Evolutionary conservation across 2,888 invertebrate genomes (phyloP).

Genomic region (Drosophila merina): DNA sequence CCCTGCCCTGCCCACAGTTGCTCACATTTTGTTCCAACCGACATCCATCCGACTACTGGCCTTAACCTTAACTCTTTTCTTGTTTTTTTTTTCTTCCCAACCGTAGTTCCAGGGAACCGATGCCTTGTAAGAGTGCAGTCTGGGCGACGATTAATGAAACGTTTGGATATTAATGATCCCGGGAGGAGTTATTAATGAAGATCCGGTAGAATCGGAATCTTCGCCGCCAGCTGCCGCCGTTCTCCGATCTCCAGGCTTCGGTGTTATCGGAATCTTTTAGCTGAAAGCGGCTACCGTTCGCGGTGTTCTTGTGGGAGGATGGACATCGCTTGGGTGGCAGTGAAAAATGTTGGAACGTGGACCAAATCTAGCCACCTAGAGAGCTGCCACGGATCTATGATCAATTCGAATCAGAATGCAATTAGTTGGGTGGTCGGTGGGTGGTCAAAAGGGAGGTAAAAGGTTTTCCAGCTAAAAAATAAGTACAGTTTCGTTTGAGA

Average conservation of each 20-base stretch:
- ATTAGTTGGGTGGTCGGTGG: constrained; percentile 56
- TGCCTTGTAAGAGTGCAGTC: background rate
- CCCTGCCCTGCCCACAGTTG: constrained; percentile 34
- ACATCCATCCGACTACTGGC: constrained; percentile 57
- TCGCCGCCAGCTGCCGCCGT: constrained; percentile 31
- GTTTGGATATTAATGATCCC: constrained; percentile 79
- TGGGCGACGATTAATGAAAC: constrained; percentile 69
- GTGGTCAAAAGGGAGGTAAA: constrained; percentile 32
- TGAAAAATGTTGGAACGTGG: constrained; percentile 56
- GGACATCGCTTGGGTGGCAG: constrained; percentile 19
- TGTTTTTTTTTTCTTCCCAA: background rate
- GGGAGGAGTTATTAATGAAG: constrained; percentile 73
- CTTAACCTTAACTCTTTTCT: constrained; percentile 23
- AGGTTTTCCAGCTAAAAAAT: background rate
- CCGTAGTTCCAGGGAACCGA: background rate
- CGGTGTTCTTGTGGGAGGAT: constrained; percentile 4
- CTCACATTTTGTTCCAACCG: constrained; percentile 63
- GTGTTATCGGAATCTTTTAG: constrained; percentile 73
- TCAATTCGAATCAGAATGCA: constrained; percentile 60
- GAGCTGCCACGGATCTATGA: constrained; percentile 60
- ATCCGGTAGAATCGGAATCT: background rate
- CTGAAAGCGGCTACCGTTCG: constrained; percentile 74
- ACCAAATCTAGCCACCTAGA: constrained; percentile 53
- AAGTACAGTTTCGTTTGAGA: constrained; percentile 24
- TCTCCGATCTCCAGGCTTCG: constrained; percentile 44